Percentiles rank a stretch among this genome's conserved stretches.
Evolutionary conservation across 35 echinoderm and acorn worm species (phyloP).

Genomic region (Hemicentrotus pulcherrimus): DNA sequence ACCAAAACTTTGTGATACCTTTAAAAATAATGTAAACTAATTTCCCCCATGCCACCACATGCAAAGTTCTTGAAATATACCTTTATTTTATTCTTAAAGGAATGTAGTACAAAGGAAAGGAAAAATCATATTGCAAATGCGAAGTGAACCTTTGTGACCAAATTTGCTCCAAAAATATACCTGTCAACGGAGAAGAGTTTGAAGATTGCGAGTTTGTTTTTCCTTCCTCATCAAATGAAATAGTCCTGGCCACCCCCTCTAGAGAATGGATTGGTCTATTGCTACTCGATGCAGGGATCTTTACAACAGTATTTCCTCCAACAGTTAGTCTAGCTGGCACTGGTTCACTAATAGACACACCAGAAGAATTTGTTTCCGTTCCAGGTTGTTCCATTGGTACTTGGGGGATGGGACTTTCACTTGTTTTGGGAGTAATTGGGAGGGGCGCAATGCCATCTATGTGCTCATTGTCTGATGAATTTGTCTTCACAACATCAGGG

Average conservation of each 20-base stretch:
- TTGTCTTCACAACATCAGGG: background rate
- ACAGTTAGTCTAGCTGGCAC: background rate
- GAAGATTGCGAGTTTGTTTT: background rate
- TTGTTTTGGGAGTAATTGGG: background rate
- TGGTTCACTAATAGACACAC: background rate
- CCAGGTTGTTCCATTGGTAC: slow-evolving; percentile 8
- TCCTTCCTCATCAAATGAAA: slow-evolving; percentile 57
- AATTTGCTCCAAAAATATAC: background rate
- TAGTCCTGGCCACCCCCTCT: slow-evolving; percentile 49
- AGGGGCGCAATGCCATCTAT: slow-evolving; percentile 53
- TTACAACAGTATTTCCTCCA: background rate
- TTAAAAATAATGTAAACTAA: too few relatives aligned
- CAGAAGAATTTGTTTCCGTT: background rate
- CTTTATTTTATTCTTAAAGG: too few relatives aligned
- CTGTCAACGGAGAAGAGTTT: slow-evolving; percentile 67
- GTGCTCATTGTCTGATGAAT: slow-evolving; percentile 40
- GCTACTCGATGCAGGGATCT: background rate
- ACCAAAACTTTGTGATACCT: too few relatives aligned
- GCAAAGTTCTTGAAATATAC: too few relatives aligned
- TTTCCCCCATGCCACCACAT: too few relatives aligned
- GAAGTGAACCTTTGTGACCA: too few relatives aligned
- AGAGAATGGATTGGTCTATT: background rate
- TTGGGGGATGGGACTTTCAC: background rate
- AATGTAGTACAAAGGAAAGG: too few relatives aligned
- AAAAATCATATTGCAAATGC: too few relatives aligned